Percentiles rank a stretch among this genome's conserved stretches.
Evolutionary conservation across 64 coral and sea anemone species (phyloP).

Genomic region (Trachythela sp.): DNA sequence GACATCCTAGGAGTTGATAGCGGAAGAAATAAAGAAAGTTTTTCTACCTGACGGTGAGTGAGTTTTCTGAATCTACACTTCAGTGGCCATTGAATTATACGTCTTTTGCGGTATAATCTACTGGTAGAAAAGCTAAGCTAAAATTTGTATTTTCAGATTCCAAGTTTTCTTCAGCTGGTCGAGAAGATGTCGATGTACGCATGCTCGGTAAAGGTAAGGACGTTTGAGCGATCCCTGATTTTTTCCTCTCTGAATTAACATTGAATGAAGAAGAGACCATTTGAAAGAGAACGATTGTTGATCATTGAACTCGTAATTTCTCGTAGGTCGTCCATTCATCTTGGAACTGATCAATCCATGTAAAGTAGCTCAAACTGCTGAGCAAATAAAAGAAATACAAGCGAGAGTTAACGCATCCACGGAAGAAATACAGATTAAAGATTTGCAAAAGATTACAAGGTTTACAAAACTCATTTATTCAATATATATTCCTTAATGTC

Average conservation of each 20-base stretch:
- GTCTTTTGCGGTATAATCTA: too few relatives aligned
- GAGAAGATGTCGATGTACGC: conserved; percentile 85
- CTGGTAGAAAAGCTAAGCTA: too few relatives aligned
- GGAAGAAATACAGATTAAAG: conserved; percentile 41
- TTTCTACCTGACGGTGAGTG: neutral
- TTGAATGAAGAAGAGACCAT: neutral
- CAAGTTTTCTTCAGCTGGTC: conserved; percentile 88
- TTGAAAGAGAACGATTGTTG: neutral
- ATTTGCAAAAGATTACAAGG: conserved; percentile 60
- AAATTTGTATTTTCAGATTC: conserved; percentile 18
- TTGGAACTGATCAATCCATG: conserved; percentile 57
- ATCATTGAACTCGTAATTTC: neutral
- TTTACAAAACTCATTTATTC: neutral
- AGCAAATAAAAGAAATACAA: conserved; percentile 39
- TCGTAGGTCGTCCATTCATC: conserved; percentile 62
- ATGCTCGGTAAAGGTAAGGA: conserved; percentile 87
- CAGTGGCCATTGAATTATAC: too few relatives aligned
- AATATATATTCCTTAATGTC: neutral
- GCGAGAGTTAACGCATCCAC: conserved; percentile 51
- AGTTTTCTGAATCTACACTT: neutral
- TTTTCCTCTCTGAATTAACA: neutral
- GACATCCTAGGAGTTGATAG: neutral
- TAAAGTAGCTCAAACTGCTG: conserved; percentile 14
- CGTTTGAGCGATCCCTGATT: neutral
- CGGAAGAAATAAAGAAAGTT: neutral